These are phyloP conservation scores for Agelastica alni DNA, from an alignment of 2,888 invertebrate genomes.

Conservation along the genomic window DNA sequence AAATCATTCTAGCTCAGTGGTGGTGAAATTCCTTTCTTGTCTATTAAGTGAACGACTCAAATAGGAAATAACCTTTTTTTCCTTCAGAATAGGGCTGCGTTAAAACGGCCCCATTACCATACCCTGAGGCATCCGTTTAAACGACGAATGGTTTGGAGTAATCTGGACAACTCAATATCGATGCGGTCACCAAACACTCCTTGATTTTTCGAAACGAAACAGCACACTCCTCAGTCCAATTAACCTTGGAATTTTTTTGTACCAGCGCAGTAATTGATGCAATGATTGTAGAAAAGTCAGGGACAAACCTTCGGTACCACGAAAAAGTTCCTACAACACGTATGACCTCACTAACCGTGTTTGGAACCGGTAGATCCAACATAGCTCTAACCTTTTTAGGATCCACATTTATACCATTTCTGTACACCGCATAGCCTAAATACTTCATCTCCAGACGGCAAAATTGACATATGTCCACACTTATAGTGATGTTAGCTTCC, in stretches of 20 bases:
- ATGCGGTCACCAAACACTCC: neutral
- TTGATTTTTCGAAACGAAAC: neutral
- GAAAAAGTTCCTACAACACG: constrained; percentile 22
- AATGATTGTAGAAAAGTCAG: constrained; percentile 20
- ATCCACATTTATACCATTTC: constrained; percentile 2
- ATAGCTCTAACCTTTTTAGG: neutral
- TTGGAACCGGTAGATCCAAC: neutral
- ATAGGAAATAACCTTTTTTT: neutral
- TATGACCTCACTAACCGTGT: constrained; percentile 1
- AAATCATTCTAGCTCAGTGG: neutral
- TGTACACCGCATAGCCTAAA: neutral
- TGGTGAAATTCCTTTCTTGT: neutral
- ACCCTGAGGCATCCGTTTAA: neutral
- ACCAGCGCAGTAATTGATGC: neutral
- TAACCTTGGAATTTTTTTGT: neutral
- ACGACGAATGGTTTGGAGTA: neutral
- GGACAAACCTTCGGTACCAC: constrained; percentile 26
- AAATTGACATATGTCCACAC: constrained; percentile 16
- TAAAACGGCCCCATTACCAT: neutral
- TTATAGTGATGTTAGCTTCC: neutral
- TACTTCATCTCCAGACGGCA: neutral
- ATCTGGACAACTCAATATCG: neutral
- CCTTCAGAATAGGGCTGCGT: neutral
- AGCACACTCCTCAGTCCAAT: neutral
- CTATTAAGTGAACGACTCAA: neutral